phyloP scores from a whole-genome alignment of 2,888 invertebrate species.

The Pristionchus exspectatus region DNA sequence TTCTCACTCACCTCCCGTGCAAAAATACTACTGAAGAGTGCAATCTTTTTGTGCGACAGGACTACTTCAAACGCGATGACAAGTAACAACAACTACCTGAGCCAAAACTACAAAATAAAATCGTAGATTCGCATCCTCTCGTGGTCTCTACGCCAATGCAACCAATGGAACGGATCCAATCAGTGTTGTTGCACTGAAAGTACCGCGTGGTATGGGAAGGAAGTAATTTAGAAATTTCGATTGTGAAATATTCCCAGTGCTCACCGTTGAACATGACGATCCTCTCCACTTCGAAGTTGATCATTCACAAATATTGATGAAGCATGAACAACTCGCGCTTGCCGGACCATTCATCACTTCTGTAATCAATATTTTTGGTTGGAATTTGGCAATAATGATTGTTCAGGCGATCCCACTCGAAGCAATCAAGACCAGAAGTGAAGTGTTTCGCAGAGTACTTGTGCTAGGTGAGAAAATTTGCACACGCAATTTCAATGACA shows the following conservation, averaged over 20 bases:
- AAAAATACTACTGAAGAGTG: neutral
- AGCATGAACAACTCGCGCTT: neutral
- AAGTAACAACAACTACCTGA: neutral
- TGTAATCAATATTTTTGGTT: neutral
- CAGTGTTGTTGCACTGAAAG: neutral
- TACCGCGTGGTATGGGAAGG: neutral
- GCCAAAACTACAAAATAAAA: neutral
- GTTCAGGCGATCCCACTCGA: neutral
- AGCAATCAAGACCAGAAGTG: neutral
- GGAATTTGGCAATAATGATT: neutral
- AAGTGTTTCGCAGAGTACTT: neutral
- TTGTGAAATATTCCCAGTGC: neutral
- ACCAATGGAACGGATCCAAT: neutral
- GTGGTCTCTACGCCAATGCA: constrained; percentile 14
- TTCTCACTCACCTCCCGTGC: neutral
- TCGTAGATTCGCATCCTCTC: neutral
- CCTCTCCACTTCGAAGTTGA: neutral
- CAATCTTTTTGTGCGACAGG: neutral
- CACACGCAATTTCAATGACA: neutral
- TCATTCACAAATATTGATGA: neutral
- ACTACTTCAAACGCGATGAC: neutral
- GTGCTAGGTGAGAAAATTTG: neutral
- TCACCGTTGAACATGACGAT: neutral
- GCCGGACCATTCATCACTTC: neutral
- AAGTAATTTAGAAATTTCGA: too few relatives aligned